Percentiles rank a stretch among this genome's conserved stretches.
Conservation (phyloP, 2,888 invertebrate genomes). For the Epinotia nisella region DNA sequence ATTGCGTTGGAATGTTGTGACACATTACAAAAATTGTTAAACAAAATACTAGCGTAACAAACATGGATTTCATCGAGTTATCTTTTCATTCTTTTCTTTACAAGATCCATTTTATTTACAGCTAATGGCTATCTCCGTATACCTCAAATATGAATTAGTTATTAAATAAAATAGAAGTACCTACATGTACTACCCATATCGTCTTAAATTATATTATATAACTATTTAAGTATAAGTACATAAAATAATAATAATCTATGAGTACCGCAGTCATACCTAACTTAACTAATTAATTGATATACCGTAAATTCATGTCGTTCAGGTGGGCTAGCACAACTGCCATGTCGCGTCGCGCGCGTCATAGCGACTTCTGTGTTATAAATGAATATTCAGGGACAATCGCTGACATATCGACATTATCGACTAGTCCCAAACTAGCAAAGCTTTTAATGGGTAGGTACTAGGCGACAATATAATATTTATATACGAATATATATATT, state of each 20-base stretch:
- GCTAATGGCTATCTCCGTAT: not conserved
- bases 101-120: not conserved
- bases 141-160: not conserved
- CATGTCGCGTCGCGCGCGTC: no score
- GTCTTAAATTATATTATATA: not conserved
- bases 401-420: no score
- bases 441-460: no score
- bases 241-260: not conserved
- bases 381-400: no score
- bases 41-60: constrained; percentile 14
- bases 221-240: not conserved
- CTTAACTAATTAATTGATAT: no score
- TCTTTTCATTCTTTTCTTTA: not conserved
- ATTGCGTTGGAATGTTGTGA: constrained; percentile 25
- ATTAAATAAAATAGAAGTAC: not conserved
- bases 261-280: not conserved
- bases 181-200: not conserved
- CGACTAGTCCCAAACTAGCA: no score
- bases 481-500: no score
- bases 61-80: constrained; percentile 17
- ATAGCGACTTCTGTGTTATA: no score
- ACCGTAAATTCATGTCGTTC: no score
- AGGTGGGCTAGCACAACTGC: no score
- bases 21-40: constrained; percentile 12
- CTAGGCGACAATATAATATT: no score